Evolutionary conservation across 2,113 vertebrate species (phyloP).

Genomic region (Xiphophorus maculatus): DNA sequence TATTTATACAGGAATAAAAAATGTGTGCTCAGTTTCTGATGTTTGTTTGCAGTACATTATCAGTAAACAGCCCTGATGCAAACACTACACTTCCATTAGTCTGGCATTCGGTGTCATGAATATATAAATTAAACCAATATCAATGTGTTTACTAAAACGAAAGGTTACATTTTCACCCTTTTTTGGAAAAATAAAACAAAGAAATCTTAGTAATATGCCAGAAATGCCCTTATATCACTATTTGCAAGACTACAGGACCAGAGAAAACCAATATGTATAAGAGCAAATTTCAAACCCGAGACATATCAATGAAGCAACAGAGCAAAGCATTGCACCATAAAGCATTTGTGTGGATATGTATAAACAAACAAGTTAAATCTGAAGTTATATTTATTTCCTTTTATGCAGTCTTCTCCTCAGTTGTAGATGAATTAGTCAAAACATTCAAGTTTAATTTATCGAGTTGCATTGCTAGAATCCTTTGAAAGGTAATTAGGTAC

Average conservation of each 20-base stretch:
- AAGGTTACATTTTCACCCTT: background rate
- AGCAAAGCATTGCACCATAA: background rate
- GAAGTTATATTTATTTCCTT: background rate
- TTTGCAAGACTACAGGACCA: too few relatives aligned
- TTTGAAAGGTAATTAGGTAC: background rate
- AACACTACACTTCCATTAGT: background rate
- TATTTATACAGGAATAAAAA: background rate
- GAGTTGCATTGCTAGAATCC: background rate
- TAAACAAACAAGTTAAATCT: background rate
- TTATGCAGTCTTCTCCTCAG: background rate
- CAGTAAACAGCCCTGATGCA: background rate
- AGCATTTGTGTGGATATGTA: background rate
- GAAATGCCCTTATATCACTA: too few relatives aligned
- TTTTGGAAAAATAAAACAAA: too few relatives aligned
- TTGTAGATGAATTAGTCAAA: background rate
- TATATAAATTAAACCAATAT: background rate
- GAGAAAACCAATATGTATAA: too few relatives aligned
- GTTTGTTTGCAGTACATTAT: background rate
- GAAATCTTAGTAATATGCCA: too few relatives aligned
- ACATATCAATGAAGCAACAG: background rate
- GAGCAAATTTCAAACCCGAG: background rate
- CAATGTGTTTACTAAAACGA: background rate
- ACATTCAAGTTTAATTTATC: background rate
- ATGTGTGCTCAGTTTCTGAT: background rate
- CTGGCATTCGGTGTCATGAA: background rate